These are phyloP conservation scores for Falco naumanni DNA, from an alignment of 2,797 vertebrate species.

Conservation along the genomic window DNA sequence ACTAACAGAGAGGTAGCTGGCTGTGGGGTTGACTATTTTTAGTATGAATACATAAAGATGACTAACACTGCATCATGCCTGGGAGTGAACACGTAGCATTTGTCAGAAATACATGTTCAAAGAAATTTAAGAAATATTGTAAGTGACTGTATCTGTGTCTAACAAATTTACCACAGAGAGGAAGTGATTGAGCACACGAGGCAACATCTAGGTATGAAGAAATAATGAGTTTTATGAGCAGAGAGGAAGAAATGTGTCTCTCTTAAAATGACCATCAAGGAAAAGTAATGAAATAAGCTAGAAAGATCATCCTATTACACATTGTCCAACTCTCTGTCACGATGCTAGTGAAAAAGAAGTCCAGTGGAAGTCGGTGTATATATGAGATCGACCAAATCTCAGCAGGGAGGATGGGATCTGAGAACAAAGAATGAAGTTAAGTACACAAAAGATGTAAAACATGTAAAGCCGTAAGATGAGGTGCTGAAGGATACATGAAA, in stretches of 20 bases:
- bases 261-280: neutral
- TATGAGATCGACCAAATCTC: neutral
- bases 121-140: conserved; percentile 14
- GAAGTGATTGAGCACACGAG: conserved; percentile 25
- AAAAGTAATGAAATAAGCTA: neutral
- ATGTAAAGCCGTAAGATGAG: neutral
- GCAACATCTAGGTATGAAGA: conserved; percentile 3
- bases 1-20: conserved; percentile 47
- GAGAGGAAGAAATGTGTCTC: neutral
- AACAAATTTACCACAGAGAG: conserved; percentile 41
- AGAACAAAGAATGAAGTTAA: neutral
- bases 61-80: conserved; percentile 59
- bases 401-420: neutral
- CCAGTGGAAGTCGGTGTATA: neutral
- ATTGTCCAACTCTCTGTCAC: neutral
- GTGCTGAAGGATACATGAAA: neutral
- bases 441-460: neutral
- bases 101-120: conserved; percentile 57
- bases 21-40: conserved; percentile 58
- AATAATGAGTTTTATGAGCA: neutral
- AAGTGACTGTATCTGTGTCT: conserved; percentile 29
- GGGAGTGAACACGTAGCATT: conserved; percentile 54
- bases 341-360: neutral
- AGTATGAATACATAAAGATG: conserved; percentile 61
- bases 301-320: neutral